phyloP scores from a whole-genome alignment of 2,888 invertebrate genomes.

The Laspeyria flexula region DNA sequence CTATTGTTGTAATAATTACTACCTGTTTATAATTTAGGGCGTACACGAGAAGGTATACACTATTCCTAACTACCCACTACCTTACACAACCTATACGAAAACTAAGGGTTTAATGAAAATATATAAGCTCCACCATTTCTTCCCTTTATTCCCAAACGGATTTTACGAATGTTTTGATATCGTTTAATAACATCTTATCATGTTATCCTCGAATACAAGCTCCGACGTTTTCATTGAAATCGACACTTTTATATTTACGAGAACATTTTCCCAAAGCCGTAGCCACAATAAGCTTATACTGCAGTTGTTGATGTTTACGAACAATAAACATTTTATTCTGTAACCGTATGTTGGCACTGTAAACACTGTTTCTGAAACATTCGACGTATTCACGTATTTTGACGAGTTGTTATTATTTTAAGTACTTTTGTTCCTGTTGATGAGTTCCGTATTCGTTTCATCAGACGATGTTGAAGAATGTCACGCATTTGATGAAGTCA shows the following conservation, averaged over 20 bases:
- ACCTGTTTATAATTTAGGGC: too few species aligned
- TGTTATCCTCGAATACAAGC: neutral
- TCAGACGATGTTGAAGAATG: neutral
- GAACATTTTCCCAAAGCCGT: neutral
- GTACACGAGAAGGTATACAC: too few species aligned
- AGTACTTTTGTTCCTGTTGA: conserved; percentile 5
- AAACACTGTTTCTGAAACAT: conserved; percentile 1
- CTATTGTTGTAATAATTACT: too few species aligned
- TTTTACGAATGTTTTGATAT: too few species aligned
- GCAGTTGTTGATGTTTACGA: conserved; percentile 2
- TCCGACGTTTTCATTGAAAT: neutral
- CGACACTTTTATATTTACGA: neutral
- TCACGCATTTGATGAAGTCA: conserved; percentile 4
- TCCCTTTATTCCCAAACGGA: too few species aligned
- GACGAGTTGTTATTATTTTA: conserved; percentile 5
- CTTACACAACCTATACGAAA: too few species aligned
- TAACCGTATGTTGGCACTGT: neutral
- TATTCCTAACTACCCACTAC: too few species aligned
- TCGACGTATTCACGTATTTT: neutral
- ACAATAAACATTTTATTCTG: conserved; percentile 9
- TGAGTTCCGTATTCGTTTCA: conserved; percentile 1
- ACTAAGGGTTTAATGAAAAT: too few species aligned
- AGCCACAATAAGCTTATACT: conserved; percentile 1
- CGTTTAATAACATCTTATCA: neutral
- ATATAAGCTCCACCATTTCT: too few species aligned